phyloP scores from a whole-genome alignment of 1,140 invertebrate genomes.

The Drosophila arizonae region DNA sequence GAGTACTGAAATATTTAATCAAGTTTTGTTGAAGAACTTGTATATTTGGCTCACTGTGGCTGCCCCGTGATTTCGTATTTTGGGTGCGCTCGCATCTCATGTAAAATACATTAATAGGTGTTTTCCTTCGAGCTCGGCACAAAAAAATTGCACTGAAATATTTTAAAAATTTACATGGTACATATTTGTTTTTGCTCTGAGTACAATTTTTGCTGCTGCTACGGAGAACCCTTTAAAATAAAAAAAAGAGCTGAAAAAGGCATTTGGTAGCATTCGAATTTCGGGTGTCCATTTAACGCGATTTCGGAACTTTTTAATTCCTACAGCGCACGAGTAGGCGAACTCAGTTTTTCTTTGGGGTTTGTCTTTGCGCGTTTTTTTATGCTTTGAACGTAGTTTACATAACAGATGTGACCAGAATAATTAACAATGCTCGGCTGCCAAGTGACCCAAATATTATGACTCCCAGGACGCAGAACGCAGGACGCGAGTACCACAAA shows the following conservation, averaged over 20 bases:
- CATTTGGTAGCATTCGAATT: background rate
- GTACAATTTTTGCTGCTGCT: background rate
- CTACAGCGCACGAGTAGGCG: conserved; percentile 28
- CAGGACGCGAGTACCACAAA: conserved; percentile 14
- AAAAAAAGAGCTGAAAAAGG: conserved; percentile 6
- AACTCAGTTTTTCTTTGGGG: conserved; percentile 34
- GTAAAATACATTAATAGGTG: conserved; percentile 13
- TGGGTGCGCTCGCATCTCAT: conserved; percentile 1
- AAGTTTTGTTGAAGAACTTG: too few species aligned
- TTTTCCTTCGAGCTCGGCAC: background rate
- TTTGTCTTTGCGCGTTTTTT: conserved; percentile 44
- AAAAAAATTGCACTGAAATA: conserved; percentile 17
- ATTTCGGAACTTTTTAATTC: conserved; percentile 55
- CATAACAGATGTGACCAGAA: conserved; percentile 76
- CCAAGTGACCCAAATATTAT: conserved; percentile 55
- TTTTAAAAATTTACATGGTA: conserved; percentile 26
- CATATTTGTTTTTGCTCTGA: conserved; percentile 3
- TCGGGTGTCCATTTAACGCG: conserved; percentile 39
- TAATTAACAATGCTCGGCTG: conserved; percentile 65
- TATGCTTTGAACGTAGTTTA: conserved; percentile 64
- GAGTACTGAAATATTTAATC: too few species aligned
- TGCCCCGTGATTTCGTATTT: background rate
- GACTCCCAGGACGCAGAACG: conserved; percentile 36
- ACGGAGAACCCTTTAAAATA: background rate
- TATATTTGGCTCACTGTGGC: background rate